Base-by-base conservation (phyloP, 2,113 vertebrate species). In the Prochilodus magdalenae region DNA sequence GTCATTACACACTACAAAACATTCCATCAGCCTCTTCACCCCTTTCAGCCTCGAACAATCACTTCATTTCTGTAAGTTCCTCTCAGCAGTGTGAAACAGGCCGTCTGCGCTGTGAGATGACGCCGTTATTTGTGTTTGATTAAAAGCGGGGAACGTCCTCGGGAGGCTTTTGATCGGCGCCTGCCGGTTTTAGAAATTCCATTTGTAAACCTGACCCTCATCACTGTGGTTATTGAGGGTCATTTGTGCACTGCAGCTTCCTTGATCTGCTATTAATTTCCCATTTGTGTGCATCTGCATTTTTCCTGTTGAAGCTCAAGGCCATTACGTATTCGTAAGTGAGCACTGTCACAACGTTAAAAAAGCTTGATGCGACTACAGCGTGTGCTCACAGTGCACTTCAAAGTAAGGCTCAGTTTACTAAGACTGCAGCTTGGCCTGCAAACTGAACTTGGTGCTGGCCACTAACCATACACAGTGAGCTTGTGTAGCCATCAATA, bases 171-270 rank as follows among this genome's bases (percentile, higher is more conserved):
- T 22, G 70, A 80, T 57, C 40, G 24, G 33, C 27, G 26, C 70
- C 74, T 22, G 71, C 71, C 71, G 55, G 74, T 81, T 74, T 26
- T 16, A 81, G 51, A 29, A 81, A 75, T 24, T 81, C 62, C 49
- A 69, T 80, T 75, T 80, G 77, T 73, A 80, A 75, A 60, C 72
- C 62, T 82, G 73, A 82, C 73, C 72, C 69, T 82, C 83, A 66
- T n/a, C 69, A 27, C 30, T 80, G 60, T 51, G 24, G 62, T 30
- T 18, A 27, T 36, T 29, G 15, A 5, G 3, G n/a, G 10, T 63
- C 44, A 11, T 13, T 12, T 27, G 40, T 49, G 59, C 26, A 76
- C 36, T 63, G 44, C 11, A 6, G 24, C 24, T 22, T 20, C 1
- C 22, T 40, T 13, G 18, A n/a, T 65, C 59, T 49, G 65, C 29